A percentile compares a stretch with the other conserved stretches of the same genome.
These are phyloP conservation scores for Balanococcus diminutus DNA, from an alignment of 2,888 invertebrate genomes.

Conservation along the genomic window DNA sequence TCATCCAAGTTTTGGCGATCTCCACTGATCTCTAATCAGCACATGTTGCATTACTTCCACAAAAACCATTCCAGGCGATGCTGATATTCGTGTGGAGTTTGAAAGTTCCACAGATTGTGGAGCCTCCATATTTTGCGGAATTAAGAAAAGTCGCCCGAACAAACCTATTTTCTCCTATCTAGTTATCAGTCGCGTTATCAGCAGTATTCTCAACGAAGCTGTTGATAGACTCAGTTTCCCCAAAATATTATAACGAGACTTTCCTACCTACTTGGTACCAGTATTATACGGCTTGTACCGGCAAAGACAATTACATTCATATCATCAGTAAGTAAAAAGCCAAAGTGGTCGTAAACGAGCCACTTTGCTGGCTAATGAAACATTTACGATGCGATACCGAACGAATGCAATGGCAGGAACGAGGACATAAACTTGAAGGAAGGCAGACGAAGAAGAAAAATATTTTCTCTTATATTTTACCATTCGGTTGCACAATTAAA, in stretches of 20 bases:
- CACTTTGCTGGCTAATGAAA: background rate
- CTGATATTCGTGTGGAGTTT: no score
- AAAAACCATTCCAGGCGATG: no score
- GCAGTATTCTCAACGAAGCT: background rate
- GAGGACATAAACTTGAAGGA: background rate
- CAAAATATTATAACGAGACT: background rate
- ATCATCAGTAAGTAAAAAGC: background rate
- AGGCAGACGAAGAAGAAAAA: background rate
- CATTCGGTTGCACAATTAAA: conserved; percentile 1
- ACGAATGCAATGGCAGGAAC: background rate
- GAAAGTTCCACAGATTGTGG: no score
- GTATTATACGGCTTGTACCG: background rate
- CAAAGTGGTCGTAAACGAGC: background rate
- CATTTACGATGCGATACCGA: background rate
- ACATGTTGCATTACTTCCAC: no score
- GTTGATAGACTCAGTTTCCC: background rate
- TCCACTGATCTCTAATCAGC: no score
- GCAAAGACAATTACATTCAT: background rate
- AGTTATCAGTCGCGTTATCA: background rate
- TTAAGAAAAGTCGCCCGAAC: no score
- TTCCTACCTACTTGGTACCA: background rate
- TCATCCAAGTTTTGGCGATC: no score
- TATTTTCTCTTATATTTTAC: background rate
- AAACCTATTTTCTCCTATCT: no score
- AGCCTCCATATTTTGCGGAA: no score